Conservation (phyloP, 2,888 invertebrate genomes). For the Chouioia cunea region DNA sequence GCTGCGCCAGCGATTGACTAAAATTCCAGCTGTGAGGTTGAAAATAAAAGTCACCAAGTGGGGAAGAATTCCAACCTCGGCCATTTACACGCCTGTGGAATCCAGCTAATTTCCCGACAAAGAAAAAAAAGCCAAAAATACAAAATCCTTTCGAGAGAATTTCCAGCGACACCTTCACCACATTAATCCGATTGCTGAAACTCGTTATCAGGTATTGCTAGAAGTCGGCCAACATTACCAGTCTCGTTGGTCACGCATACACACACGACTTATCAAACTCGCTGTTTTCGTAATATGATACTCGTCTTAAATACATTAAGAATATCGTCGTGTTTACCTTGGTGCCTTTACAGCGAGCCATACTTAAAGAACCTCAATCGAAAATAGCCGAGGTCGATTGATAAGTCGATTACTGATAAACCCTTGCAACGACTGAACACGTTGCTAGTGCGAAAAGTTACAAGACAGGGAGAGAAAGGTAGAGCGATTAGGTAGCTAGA, state of each 20-base stretch:
- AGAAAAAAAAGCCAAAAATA: not conserved
- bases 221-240: constrained; percentile 29
- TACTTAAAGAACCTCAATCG: too few species aligned
- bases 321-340: too few species aligned
- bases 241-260: constrained; percentile 36
- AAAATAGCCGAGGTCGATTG: too few species aligned
- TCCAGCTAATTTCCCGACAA: constrained; percentile 30
- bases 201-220: constrained; percentile 39
- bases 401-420: too few species aligned
- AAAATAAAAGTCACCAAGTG: not conserved
- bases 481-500: constrained; percentile 34
- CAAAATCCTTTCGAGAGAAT: not conserved
- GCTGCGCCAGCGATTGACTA: too few species aligned
- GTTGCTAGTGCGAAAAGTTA: constrained; percentile 21
- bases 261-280: not conserved
- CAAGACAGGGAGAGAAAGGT: not conserved
- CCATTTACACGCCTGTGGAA: constrained; percentile 33
- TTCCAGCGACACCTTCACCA: constrained; percentile 5
- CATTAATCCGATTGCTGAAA: constrained; percentile 24
- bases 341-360: too few species aligned
- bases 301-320: not conserved
- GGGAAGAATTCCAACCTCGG: constrained; percentile 26
- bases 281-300: constrained; percentile 29
- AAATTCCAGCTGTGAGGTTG: not conserved
- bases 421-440: constrained; percentile 5